Percentiles rank a stretch among this genome's conserved stretches.
Evolutionary conservation across 2,797 vertebrate genomes (phyloP).

Genomic region (Carcharodon carcharias): DNA sequence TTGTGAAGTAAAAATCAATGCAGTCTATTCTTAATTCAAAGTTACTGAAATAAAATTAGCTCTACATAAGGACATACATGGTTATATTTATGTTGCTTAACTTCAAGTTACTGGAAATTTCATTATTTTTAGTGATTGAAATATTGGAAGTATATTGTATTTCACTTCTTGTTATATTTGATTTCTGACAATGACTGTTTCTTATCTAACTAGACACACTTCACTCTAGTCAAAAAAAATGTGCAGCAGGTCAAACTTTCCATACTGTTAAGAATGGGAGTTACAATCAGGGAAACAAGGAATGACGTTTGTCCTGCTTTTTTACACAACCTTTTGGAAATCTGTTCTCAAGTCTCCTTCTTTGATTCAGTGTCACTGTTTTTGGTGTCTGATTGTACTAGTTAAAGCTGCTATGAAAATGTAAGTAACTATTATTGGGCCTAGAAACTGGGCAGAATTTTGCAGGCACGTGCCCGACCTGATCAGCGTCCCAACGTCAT

Average conservation of each 20-base stretch:
- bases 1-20: background rate
- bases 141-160: background rate
- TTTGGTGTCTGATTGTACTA: background rate
- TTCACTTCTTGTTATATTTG: background rate
- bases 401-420: background rate
- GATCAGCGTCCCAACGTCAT: no score
- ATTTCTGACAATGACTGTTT: background rate
- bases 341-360: background rate
- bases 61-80: background rate
- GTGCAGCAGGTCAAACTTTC: background rate
- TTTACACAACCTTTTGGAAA: no score
- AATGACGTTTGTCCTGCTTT: background rate
- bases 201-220: background rate
- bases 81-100: background rate
- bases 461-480: no score
- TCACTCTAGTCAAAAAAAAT: background rate
- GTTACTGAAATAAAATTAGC: background rate
- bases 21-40: background rate
- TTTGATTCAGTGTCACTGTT: background rate
- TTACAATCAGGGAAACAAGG: background rate
- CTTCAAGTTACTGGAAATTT: background rate
- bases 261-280: background rate
- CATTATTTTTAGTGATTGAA: background rate
- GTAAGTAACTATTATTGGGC: background rate
- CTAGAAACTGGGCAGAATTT: no score